Base-by-base conservation (phyloP, 2,113 vertebrate genomes). In the Passer domesticus region DNA sequence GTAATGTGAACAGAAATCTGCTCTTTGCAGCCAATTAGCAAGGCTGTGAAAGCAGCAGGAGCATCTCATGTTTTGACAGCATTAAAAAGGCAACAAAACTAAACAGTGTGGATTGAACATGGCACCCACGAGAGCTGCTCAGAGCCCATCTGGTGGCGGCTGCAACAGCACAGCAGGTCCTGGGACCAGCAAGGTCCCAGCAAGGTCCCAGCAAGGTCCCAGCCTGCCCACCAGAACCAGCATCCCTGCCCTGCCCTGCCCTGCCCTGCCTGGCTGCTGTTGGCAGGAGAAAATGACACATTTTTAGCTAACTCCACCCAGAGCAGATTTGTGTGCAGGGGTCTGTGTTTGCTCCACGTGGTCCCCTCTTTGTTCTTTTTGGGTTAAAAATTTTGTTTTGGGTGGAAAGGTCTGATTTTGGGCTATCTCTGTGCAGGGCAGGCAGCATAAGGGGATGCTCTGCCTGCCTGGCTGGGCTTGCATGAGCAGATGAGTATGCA, bases 1-100 rank as follows among this genome's bases (percentile, higher is more conserved):
- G 87, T 37, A 89, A 75, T 77, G 31, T 64, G 85, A 95, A 76
- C 55, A 70, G 86, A 87, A 92, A 83, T 78, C 75, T 95, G 82
- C 56, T 87, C 83, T 85, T 86, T 91, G 87, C 80, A 95, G 78
- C 79, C 76, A 83, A 47, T 96, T 95, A 95, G 62, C 83, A 67
- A 92, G 64, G 56, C 85, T 94, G 76, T 7, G 62, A 81, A 90
- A 91, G 90, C 93, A 95, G 94, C 60, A 1, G 92, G 92, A 88
- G 69, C 17, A 5, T 63, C 72, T 69, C 7, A 1, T 92, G 92
- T 95, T 97, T 96, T 95, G 95, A 97, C 85, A 95, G 87, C 33
- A 4, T 50, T 89, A 76, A 93, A 94, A 92, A 89, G 76, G 73
- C 89, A 86, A 43, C 10, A 60, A 83, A 96, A 93, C 31, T 18